Conservation (phyloP, 2,113 vertebrate genomes). For the Ammodytes dubius region DNA sequence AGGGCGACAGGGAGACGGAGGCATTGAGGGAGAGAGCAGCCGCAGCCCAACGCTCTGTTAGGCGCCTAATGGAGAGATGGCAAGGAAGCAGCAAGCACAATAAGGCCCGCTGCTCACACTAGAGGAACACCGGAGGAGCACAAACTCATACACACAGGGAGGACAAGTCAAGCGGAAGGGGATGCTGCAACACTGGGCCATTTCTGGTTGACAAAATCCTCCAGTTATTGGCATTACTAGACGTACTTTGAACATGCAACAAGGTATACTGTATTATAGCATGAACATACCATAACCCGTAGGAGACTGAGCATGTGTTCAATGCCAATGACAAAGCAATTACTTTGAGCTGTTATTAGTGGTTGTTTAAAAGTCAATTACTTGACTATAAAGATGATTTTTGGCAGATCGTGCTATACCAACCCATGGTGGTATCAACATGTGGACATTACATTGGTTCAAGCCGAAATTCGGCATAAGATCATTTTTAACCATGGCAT, state of each 20-base stretch:
- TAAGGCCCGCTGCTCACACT: conserved; percentile 75
- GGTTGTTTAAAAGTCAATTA: conserved; percentile 11
- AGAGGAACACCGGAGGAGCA: conserved; percentile 64
- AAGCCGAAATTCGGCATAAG: neutral
- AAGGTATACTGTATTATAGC: neutral
- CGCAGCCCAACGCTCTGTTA: conserved; percentile 82
- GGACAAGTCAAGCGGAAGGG: conserved; percentile 42
- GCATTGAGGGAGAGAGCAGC: conserved; percentile 79
- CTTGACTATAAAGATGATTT: neutral
- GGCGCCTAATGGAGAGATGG: conserved; percentile 82
- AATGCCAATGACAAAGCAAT: conserved; percentile 4
- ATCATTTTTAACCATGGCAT: neutral
- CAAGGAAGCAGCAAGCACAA: conserved; percentile 75
- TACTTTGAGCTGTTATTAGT: neutral
- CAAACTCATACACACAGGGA: conserved; percentile 62
- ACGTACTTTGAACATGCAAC: conserved; percentile 28
- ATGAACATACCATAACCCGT: neutral
- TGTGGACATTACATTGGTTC: conserved; percentile 5
- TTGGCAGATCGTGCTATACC: neutral
- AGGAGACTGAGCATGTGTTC: neutral
- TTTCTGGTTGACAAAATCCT: conserved; percentile 51
- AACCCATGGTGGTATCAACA: neutral
- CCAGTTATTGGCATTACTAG: neutral
- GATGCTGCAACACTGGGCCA: conserved; percentile 48
- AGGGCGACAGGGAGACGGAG: conserved; percentile 81